Evolutionary conservation across 2,113 vertebrate species (phyloP), one percentile per base, ranked within the genome.

Genomic region (Actinemys pallida): DNA sequence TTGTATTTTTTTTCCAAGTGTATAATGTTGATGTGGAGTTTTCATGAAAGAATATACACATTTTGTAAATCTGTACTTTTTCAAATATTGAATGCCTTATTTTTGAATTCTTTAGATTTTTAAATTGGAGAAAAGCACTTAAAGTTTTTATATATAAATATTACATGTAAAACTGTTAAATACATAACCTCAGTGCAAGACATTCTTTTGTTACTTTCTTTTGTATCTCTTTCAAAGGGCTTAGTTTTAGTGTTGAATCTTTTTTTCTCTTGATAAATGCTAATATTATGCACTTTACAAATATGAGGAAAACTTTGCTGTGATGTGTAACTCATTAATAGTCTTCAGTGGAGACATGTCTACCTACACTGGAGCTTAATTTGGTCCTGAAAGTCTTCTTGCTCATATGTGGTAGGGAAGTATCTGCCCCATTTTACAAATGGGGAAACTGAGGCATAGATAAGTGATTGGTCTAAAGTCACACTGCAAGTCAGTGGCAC

Each of bases 1-100:
- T 98, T 99, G 98, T 99, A 98, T 98, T 98, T 99, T 98, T 98
- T 98, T 98, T 98, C 97, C 98, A 98, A 98, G 98, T 98, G 99
- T 99, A 98, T 98, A 98, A 98, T 98, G 98, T 99, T 99, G 98
- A 97, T 98, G 98, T 99, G 98, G 97, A 98, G 98, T 98, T 99
- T 99, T 98, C 98, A 98, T 98, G 98, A 97, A 96, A 95, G 98
- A 98, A 98, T 98, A 98, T 98, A 99, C 98, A 97, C 98, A 98
- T 98, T 98, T 98, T 98, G 98, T 99, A 99, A 98, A 98, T 98
- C 98, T 98, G 98, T 98, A 98, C 98, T 98, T 98, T 98, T 98
- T 98, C 98, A 98, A 98, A 98, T 98, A 98, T 96, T 94, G 98
- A 98, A 98, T 98, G 98, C 98, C 98, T 98, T 98, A 98, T 98